These are phyloP conservation scores for Lanius collurio DNA, from an alignment of 2,113 vertebrate species.

Conservation along the genomic window DNA sequence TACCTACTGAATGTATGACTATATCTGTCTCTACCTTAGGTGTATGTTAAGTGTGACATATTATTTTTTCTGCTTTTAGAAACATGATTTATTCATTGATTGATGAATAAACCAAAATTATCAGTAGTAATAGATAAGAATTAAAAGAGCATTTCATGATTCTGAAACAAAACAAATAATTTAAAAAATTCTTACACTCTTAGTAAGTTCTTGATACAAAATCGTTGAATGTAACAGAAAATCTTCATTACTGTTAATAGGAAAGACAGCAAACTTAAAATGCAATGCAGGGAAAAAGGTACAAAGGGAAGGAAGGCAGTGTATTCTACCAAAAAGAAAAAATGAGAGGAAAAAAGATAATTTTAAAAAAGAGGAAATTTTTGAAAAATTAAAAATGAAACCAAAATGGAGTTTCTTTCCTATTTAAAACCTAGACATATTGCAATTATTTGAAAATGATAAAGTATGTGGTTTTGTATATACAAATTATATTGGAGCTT, in stretches of 20 bases:
- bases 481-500: neutral
- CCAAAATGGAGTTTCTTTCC: neutral
- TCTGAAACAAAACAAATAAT: neutral
- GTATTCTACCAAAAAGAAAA: accelerated
- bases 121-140: neutral
- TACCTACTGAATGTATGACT: neutral
- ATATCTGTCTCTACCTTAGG: neutral
- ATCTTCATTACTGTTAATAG: neutral
- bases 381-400: neutral
- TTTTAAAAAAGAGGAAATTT: accelerated
- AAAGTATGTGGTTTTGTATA: neutral
- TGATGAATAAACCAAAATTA: neutral
- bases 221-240: neutral
- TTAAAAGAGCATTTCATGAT: neutral
- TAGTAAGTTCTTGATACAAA: neutral
- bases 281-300: neutral
- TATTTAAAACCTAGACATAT: neutral
- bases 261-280: neutral
- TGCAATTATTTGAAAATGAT: neutral
- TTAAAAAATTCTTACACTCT: neutral
- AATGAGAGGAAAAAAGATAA: accelerated
- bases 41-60: neutral
- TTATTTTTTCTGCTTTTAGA: neutral
- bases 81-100: neutral
- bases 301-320: neutral